Percentiles rank a stretch among this genome's conserved stretches.
Evolutionary conservation across 2,113 vertebrate species (phyloP).

Genomic region (Myiozetetes cayanensis): DNA sequence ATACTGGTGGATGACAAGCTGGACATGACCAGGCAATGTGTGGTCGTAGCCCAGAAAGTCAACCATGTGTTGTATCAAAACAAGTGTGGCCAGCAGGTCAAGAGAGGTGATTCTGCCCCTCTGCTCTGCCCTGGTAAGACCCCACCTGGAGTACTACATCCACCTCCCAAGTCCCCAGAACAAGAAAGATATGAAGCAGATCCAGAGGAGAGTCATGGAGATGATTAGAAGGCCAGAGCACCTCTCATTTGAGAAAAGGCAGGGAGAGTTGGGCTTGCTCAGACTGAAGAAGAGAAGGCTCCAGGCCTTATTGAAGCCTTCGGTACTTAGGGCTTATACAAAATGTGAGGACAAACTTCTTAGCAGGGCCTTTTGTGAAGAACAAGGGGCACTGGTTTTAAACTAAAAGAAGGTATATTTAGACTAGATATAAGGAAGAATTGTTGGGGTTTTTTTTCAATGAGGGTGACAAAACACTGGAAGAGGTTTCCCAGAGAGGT

Average conservation of each 20-base stretch:
- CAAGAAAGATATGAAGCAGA: background rate
- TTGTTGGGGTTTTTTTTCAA: background rate
- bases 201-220: background rate
- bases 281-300: background rate
- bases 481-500: background rate
- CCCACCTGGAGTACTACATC: background rate
- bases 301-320: too few relatives aligned
- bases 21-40: background rate
- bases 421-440: background rate
- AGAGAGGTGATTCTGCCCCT: background rate
- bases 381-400: background rate
- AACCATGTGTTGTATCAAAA: background rate
- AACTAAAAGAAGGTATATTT: background rate
- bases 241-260: background rate
- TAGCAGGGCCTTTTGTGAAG: background rate
- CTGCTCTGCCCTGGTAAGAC: background rate
- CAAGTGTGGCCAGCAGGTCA: background rate
- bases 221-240: background rate
- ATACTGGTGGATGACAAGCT: background rate
- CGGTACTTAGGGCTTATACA: background rate
- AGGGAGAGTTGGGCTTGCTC: background rate
- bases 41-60: background rate
- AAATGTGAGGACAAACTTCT: background rate
- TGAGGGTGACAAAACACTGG: fast-evolving
- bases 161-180: background rate